Conservation (phyloP, 2,888 invertebrate species). For the Girardia tigrina region DNA sequence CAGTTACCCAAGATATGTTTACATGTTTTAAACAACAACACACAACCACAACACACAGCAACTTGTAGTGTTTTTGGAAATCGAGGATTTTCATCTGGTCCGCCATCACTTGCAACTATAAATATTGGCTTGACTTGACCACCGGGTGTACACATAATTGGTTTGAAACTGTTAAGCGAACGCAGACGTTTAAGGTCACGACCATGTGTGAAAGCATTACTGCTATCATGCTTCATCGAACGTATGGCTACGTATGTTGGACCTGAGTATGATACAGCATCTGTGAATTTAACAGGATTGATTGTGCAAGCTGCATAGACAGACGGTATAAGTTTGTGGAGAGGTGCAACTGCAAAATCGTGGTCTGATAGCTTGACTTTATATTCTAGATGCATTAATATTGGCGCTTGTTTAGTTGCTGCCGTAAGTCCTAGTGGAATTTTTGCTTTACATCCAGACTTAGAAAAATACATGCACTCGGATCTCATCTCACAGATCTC, state of each 20-base stretch:
- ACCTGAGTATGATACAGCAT: conserved; percentile 41
- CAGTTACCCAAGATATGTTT: too few relatives aligned
- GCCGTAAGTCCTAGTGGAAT: conserved; percentile 48
- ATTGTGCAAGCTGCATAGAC: conserved; percentile 43
- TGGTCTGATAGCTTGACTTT: conserved; percentile 41
- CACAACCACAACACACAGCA: too few relatives aligned
- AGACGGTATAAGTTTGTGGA: conserved; percentile 43
- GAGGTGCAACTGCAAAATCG: conserved; percentile 42
- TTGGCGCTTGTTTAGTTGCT: conserved; percentile 46
- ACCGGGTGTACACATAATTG: neutral
- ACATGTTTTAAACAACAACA: too few relatives aligned
- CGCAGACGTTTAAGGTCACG: neutral
- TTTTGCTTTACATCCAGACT: conserved; percentile 45
- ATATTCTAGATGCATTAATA: conserved; percentile 39
- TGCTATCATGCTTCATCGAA: conserved; percentile 41
- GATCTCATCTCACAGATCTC: conserved; percentile 40
- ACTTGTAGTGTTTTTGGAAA: neutral
- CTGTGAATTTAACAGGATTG: conserved; percentile 31
- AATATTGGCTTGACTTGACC: conserved; percentile 38
- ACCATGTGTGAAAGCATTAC: neutral
- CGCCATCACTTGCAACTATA: conserved; percentile 42
- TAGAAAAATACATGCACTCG: conserved; percentile 35
- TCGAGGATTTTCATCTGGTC: conserved; percentile 40
- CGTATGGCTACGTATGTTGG: conserved; percentile 49
- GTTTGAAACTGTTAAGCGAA: neutral